A percentile compares a stretch with the other conserved stretches of the same genome.
phyloP scores from a whole-genome alignment of 64 coral and sea anemone genomes.

The Porites lutea region DNA sequence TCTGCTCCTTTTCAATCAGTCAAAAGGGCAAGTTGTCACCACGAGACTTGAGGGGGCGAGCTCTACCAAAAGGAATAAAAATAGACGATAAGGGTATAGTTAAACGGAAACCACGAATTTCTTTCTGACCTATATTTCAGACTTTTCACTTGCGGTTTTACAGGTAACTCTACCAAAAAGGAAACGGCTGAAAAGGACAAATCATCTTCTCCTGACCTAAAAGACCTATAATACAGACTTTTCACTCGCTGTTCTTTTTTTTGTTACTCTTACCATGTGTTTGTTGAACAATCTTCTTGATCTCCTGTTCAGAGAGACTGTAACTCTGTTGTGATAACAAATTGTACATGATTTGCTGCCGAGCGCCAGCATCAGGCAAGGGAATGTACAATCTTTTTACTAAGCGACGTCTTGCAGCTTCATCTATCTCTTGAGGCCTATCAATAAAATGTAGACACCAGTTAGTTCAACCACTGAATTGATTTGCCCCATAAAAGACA shows the following conservation, averaged over 20 bases:
- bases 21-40: no score
- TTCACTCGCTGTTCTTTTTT: neutral
- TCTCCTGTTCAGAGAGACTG: conserved; percentile 66
- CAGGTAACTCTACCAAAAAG: no score
- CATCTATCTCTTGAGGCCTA: conserved; percentile 97
- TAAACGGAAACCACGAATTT: no score
- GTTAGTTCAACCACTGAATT: no score
- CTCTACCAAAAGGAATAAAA: no score
- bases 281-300: conserved; percentile 69
- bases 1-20: no score
- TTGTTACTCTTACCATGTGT: conserved; percentile 61
- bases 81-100: no score
- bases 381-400: conserved; percentile 96
- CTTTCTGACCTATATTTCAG: no score
- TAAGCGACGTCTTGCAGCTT: conserved; percentile 87
- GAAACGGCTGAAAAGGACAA: neutral
- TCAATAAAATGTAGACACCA: neutral
- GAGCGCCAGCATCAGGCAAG: conserved; percentile 80
- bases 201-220: no score
- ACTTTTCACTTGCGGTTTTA: no score
- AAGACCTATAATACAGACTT: neutral
- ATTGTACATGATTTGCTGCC: conserved; percentile 84
- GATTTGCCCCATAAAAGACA: no score
- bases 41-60: no score
- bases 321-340: conserved; percentile 81